Conservation (phyloP, 2,797 vertebrate genomes). For the Hippoglossus hippoglossus region DNA sequence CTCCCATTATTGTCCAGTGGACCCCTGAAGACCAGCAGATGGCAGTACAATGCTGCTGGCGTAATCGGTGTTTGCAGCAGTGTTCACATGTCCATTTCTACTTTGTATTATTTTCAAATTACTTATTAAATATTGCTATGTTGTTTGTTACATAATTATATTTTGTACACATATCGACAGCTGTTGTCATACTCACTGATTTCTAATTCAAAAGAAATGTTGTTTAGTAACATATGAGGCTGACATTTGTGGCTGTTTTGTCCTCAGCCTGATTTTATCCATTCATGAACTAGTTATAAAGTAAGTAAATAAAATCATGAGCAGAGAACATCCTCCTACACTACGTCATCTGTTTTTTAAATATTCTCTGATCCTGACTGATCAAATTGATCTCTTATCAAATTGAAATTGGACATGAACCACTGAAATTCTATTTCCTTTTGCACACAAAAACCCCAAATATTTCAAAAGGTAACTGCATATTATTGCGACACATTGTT, state of each 20-base stretch:
- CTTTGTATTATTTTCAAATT: constrained; percentile 4
- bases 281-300: too few species aligned
- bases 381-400: too few species aligned
- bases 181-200: background rate
- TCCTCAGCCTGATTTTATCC: too few species aligned
- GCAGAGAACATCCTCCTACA: too few species aligned
- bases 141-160: background rate
- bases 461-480: too few species aligned
- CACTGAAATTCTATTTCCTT: too few species aligned
- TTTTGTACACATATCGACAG: background rate
- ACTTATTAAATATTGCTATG: background rate
- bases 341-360: too few species aligned
- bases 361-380: too few species aligned
- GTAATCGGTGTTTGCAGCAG: background rate
- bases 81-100: background rate
- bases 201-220: background rate
- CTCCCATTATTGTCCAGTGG: constrained; percentile 62
- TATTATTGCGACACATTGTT: too few species aligned
- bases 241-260: background rate
- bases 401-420: too few species aligned
- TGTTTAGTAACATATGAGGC: background rate
- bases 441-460: too few species aligned
- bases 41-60: constrained; percentile 4
- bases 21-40: constrained; percentile 39
- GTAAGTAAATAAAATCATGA: too few species aligned